Evolutionary conservation across 2,113 vertebrate genomes (phyloP).

Genomic region (Polypterus senegalus): DNA sequence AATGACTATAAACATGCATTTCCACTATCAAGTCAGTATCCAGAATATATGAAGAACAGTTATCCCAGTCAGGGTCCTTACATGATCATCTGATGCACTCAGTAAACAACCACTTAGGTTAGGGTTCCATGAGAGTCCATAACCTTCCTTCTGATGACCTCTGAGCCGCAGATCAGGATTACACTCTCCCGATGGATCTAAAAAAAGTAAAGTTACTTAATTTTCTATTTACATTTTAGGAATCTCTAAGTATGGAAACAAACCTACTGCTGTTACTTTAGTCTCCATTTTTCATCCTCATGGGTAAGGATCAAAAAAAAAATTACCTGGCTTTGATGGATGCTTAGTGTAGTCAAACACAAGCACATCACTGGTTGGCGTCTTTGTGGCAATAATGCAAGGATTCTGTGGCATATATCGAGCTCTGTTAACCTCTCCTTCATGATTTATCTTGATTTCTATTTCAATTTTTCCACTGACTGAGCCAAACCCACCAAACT

Average conservation of each 20-base stretch:
- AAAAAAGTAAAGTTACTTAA: neutral
- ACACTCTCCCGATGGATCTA: conserved; percentile 93
- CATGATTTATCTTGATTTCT: conserved; percentile 97
- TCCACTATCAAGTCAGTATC: no score
- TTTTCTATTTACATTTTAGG: no score
- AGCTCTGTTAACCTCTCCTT: conserved; percentile 93
- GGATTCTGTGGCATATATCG: conserved; percentile 98
- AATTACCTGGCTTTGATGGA: conserved; percentile 85
- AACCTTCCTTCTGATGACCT: conserved; percentile 95
- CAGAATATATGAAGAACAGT: no score
- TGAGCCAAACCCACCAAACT: conserved; percentile 96
- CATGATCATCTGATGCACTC: conserved; percentile 94
- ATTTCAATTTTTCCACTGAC: conserved; percentile 97
- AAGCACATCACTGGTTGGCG: conserved; percentile 89
- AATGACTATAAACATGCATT: no score
- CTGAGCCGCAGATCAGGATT: conserved; percentile 87
- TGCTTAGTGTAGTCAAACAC: conserved; percentile 98
- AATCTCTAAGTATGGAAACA: no score
- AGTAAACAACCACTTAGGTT: conserved; percentile 91
- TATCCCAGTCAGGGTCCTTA: conserved; percentile 33
- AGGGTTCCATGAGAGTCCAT: conserved; percentile 94
- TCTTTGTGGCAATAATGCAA: conserved; percentile 96
- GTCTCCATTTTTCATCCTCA: no score
- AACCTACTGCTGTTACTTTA: no score
- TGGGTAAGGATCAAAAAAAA: no score